phyloP scores from a whole-genome alignment of 2,888 invertebrate species.

The Halocaridina rubra region DNA sequence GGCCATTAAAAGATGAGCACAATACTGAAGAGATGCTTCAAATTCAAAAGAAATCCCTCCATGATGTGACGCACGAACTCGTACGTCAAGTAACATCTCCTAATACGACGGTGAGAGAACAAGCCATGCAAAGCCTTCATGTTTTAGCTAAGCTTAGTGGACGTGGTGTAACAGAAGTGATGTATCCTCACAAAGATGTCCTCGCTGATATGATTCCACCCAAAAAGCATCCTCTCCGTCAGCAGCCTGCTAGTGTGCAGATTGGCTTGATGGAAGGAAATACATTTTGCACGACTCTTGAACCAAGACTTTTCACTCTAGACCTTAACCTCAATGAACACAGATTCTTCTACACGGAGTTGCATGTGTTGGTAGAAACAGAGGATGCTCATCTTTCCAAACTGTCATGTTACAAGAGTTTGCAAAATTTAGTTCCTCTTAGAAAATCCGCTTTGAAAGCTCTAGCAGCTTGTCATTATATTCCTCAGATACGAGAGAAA shows the following conservation, averaged over 20 bases:
- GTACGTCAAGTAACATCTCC: constrained; percentile 94
- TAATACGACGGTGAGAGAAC: constrained; percentile 89
- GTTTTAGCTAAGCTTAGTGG: constrained; percentile 87
- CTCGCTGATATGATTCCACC: constrained; percentile 95
- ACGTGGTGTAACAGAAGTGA: constrained; percentile 88
- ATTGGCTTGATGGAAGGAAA: constrained; percentile 98
- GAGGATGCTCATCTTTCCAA: constrained; percentile 87
- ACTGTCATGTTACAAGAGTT: constrained; percentile 91
- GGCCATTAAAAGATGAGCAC: constrained; percentile 73
- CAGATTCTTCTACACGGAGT: constrained; percentile 89
- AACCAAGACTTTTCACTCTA: constrained; percentile 90
- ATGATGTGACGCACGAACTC: constrained; percentile 91
- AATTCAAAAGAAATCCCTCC: constrained; percentile 84
- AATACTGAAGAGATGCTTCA: constrained; percentile 72
- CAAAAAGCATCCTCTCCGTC: constrained; percentile 90
- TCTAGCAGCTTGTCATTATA: constrained; percentile 87
- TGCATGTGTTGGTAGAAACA: constrained; percentile 88
- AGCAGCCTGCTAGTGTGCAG: constrained; percentile 95
- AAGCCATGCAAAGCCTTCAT: constrained; percentile 87
- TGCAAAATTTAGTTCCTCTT: constrained; percentile 85
- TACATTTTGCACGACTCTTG: constrained; percentile 93
- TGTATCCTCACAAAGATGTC: constrained; percentile 94
- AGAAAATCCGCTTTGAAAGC: constrained; percentile 89
- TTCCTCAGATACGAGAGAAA: constrained; percentile 78
- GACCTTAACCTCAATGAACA: constrained; percentile 86